Evolutionary conservation across 2,888 invertebrate species (phyloP), one percentile per base, ranked within the genome.

Genomic region (Cactoblastis cactorum): DNA sequence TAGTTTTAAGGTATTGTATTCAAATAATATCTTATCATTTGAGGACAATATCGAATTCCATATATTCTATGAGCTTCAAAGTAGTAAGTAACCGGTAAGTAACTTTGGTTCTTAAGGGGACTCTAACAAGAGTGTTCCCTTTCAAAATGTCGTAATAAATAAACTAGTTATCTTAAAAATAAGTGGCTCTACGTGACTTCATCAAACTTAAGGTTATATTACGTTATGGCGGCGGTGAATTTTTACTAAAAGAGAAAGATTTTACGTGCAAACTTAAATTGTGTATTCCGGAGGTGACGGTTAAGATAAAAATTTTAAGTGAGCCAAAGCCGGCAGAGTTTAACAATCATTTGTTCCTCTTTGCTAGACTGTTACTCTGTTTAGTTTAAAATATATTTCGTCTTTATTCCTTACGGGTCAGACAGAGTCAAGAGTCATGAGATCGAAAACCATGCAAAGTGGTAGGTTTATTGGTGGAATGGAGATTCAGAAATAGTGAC

Each of bases 221-320:
- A 65, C 67, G 65, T 59, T 65, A 62, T 66, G 62, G 61, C 53
- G 59, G 65, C 70, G 70, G 65, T 79, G 77, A 80, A 79, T 78
- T 79, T 80, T 78, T 78, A 75, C 72, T 66, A 57, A 61, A 51
- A 59, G 59, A 61, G 62, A 69, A 69, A 71, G 71, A 72, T 77
- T 81, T 83, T 80, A 83, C 73, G 80, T 75, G 67, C 74, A 77
- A 83, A 83, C 81, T 83, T 82, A 80, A 80, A 83, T 81, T 80
- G 77, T 75, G 73, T 76, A 77, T 71, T 74, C 76, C 65, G 54
- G 64, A 67, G 74, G 70, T 74, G 75, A 71, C 69, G 70, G 72
- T 75, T 74, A 71, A 69, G 69, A 67, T 63, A 63, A 68, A 65
- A 63, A 64, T 65, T 64, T 61, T 63, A 62, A 59, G 56, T 48